These are phyloP conservation scores for Menidia beryllina DNA, from an alignment of 2,113 vertebrate species.

Conservation along the genomic window DNA sequence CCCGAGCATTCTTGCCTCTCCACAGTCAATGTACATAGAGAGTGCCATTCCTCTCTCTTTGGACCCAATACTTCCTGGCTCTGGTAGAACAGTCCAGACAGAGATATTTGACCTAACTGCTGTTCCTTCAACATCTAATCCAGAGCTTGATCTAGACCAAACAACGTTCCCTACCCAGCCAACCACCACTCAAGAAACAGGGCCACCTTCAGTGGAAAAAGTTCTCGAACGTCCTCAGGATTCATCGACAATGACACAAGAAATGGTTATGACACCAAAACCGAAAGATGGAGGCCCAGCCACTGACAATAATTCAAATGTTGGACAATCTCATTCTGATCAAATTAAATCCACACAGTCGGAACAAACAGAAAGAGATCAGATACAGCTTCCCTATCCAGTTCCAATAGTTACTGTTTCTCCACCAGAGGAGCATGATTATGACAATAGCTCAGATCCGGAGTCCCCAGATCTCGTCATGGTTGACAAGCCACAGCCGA, in stretches of 20 bases:
- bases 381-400: constrained; percentile 60
- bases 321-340: constrained; percentile 42
- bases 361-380: constrained; percentile 55
- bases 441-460: constrained; percentile 53
- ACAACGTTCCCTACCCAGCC: constrained; percentile 43
- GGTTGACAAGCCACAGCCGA: constrained; percentile 34
- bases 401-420: constrained; percentile 77
- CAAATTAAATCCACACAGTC: constrained; percentile 46
- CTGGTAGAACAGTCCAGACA: constrained; percentile 37
- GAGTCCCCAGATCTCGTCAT: constrained; percentile 39
- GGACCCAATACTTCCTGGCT: constrained; percentile 67
- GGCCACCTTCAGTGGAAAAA: constrained; percentile 10
- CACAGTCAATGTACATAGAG: constrained; percentile 77
- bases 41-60: constrained; percentile 78
- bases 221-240: constrained; percentile 16
- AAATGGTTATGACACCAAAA: constrained; percentile 16
- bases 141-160: constrained; percentile 14
- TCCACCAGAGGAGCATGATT: constrained; percentile 69
- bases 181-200: constrained; percentile 16
- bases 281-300: constrained; percentile 30
- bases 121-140: constrained; percentile 7
- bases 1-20: constrained; percentile 76
- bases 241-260: constrained; percentile 40
- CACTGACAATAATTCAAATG: constrained; percentile 32
- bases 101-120: constrained; percentile 37